These are phyloP conservation scores for Oscheius sp. DNA, from an alignment of 2,888 invertebrate genomes.

Conservation along the genomic window DNA sequence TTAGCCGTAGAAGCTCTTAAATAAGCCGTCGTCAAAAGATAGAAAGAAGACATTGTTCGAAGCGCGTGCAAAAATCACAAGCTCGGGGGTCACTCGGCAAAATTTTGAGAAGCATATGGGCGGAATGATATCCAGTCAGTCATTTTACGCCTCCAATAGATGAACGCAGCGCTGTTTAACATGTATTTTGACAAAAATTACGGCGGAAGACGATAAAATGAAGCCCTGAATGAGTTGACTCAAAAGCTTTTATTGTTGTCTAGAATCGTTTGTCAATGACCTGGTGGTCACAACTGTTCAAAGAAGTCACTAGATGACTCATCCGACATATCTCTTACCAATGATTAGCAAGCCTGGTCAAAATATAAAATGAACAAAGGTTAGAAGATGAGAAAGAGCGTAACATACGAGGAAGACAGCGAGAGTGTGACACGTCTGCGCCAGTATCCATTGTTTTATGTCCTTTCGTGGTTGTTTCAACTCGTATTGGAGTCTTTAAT, in stretches of 20 bases:
- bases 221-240: not conserved
- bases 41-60: conserved; percentile 5
- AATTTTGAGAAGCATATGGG: conserved; percentile 22
- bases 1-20: not conserved
- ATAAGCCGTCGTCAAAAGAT: not conserved
- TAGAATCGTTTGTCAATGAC: conserved; percentile 7
- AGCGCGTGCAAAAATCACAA: conserved; percentile 7
- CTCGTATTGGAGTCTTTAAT: conserved; percentile 17
- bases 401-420: not conserved
- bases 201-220: not conserved
- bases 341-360: not conserved
- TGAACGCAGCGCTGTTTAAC: conserved; percentile 21
- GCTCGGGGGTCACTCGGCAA: conserved; percentile 11
- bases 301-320: not conserved
- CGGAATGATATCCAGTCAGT: conserved; percentile 30
- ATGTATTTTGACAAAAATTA: not conserved
- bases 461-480: conserved; percentile 27
- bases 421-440: conserved; percentile 12
- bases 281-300: conserved; percentile 23
- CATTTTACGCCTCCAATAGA: conserved; percentile 26
- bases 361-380: not conserved
- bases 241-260: conserved; percentile 11
- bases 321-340: not conserved
- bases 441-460: conserved; percentile 19
- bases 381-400: not conserved